Evolutionary conservation across 2,888 invertebrate genomes (phyloP).

Genomic region (Drosophila trichaetosa): DNA sequence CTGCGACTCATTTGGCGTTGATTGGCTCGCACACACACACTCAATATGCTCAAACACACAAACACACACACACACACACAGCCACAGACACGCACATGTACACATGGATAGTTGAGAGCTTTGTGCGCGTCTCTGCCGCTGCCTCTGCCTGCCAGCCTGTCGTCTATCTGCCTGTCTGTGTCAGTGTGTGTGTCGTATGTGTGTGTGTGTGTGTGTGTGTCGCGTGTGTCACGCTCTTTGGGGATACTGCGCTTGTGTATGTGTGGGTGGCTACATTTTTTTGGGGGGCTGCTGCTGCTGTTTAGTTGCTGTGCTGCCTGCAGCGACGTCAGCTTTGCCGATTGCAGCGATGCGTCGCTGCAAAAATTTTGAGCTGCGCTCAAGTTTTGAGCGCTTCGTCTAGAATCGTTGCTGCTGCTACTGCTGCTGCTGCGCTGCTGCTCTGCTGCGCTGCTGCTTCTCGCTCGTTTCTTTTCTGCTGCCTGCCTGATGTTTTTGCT

Average conservation of each 20-base stretch:
- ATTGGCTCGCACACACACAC: conserved; percentile 57
- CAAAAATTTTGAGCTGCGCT: conserved; percentile 53
- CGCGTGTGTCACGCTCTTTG: conserved; percentile 65
- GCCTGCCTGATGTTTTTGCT: conserved; percentile 10
- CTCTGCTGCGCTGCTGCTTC: conserved; percentile 29
- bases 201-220: conserved; percentile 47
- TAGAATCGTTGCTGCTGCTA: conserved; percentile 51
- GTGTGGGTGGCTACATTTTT: conserved; percentile 58
- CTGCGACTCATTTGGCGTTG: conserved; percentile 64
- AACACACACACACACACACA: conserved; percentile 12
- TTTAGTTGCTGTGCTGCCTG: conserved; percentile 20
- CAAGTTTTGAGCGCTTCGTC: conserved; percentile 51
- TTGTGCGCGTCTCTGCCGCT: conserved; percentile 22
- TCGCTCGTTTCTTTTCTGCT: conserved; percentile 36
- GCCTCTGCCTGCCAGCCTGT: conserved; percentile 18
- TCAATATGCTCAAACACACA: conserved; percentile 9
- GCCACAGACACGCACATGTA: conserved; percentile 9
- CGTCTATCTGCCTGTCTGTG: conserved; percentile 15
- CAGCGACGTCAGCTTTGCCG: conserved; percentile 26
- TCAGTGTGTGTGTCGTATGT: conserved; percentile 38
- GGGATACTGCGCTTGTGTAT: conserved; percentile 49
- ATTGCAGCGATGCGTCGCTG: conserved; percentile 55
- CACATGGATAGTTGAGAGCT: conserved; percentile 35
- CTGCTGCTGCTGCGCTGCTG: conserved; percentile 4
- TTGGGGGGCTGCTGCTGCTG: conserved; percentile 20